These are phyloP conservation scores for Sycophaga agraensis DNA, from an alignment of 1,140 invertebrate species.

Conservation along the genomic window DNA sequence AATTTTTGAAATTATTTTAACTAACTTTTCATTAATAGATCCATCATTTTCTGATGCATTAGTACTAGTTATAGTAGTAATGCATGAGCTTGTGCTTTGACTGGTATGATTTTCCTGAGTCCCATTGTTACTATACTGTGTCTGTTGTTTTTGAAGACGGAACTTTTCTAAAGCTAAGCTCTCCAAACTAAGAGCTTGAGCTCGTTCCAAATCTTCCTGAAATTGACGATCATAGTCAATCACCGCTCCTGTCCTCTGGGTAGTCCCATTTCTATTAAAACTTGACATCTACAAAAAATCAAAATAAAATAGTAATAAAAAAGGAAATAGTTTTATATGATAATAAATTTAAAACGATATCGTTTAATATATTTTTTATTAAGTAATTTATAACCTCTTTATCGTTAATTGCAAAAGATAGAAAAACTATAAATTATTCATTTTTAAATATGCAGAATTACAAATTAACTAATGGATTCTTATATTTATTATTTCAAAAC, in stretches of 20 bases:
- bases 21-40: constrained; percentile 43
- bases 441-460: too few relatives aligned
- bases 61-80: constrained; percentile 31
- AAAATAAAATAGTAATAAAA: too few relatives aligned
- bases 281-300: constrained; percentile 53
- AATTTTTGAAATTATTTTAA: not conserved
- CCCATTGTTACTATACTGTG: constrained; percentile 34
- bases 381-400: too few relatives aligned
- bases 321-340: too few relatives aligned
- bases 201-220: constrained; percentile 81
- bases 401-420: too few relatives aligned
- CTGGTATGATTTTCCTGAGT: constrained; percentile 31
- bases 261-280: constrained; percentile 44
- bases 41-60: constrained; percentile 39
- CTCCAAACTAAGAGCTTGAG: constrained; percentile 82
- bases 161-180: constrained; percentile 80
- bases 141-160: constrained; percentile 64
- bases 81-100: constrained; percentile 33
- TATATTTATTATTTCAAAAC: too few relatives aligned
- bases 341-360: too few relatives aligned
- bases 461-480: too few relatives aligned
- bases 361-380: too few relatives aligned
- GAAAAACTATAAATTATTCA: too few relatives aligned
- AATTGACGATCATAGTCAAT: constrained; percentile 78
- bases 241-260: constrained; percentile 44